phyloP scores from a whole-genome alignment of 2,888 invertebrate species.

The Tipula confusa region DNA sequence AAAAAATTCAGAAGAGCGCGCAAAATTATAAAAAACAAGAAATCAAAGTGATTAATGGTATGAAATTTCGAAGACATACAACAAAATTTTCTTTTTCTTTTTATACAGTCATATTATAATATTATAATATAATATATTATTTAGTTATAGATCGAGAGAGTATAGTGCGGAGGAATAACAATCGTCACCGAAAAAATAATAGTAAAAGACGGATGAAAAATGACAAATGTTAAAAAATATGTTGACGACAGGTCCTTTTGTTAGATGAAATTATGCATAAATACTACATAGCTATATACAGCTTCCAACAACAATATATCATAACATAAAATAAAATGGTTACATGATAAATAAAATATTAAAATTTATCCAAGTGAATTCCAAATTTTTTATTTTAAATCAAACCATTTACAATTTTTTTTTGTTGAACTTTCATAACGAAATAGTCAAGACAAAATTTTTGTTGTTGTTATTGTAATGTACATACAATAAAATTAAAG shows the following conservation, averaged over 20 bases:
- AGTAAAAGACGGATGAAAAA: constrained; percentile 27
- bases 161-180: not conserved
- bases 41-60: constrained; percentile 12
- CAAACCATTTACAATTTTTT: not conserved
- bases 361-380: constrained; percentile 20
- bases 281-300: too few relatives aligned
- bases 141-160: too few relatives aligned
- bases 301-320: not conserved
- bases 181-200: not conserved
- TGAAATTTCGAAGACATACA: not conserved
- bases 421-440: not conserved
- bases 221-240: constrained; percentile 37
- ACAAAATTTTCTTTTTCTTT: not conserved
- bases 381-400: constrained; percentile 7
- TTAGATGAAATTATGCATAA: constrained; percentile 4
- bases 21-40: not conserved
- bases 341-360: not conserved
- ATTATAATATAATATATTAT: not conserved
- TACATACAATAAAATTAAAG: not conserved
- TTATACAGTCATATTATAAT: too few relatives aligned
- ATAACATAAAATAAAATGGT: not conserved
- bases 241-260: constrained; percentile 36
- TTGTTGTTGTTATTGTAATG: too few relatives aligned
- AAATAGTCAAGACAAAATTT: not conserved
- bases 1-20: not conserved